These are phyloP conservation scores for Phocides pigmalion DNA, from an alignment of 1,140 invertebrate species.

Conservation along the genomic window DNA sequence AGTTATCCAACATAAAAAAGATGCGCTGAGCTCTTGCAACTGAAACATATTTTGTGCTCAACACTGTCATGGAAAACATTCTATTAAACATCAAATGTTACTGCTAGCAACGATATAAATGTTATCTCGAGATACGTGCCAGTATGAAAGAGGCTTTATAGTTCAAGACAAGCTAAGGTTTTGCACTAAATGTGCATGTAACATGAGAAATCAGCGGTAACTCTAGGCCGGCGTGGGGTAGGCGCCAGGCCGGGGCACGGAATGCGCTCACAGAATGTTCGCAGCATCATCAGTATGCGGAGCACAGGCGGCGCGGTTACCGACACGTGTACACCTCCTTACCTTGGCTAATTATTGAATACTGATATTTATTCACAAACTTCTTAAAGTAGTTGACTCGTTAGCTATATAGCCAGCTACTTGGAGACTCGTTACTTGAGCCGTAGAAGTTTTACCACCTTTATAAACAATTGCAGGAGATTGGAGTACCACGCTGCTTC, in stretches of 20 bases:
- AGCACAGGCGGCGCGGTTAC: constrained; percentile 58
- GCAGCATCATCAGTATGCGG: constrained; percentile 69
- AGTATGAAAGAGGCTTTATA: too few species aligned
- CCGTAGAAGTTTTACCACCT: too few species aligned
- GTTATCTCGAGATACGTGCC: too few species aligned
- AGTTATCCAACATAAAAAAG: too few species aligned
- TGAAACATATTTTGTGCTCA: too few species aligned
- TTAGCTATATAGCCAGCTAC: not conserved
- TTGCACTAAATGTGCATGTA: constrained; percentile 5
- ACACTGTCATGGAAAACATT: too few species aligned
- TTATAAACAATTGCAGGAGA: too few species aligned
- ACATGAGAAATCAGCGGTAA: constrained; percentile 29
- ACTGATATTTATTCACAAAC: constrained; percentile 51
- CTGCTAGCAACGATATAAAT: too few species aligned
- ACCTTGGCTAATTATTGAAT: constrained; percentile 69
- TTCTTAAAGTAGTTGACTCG: not conserved
- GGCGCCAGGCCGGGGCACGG: constrained; percentile 50
- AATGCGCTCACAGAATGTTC: constrained; percentile 67
- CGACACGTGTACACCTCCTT: constrained; percentile 69
- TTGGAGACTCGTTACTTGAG: too few species aligned
- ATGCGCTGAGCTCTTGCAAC: too few species aligned
- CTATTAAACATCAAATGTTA: too few species aligned
- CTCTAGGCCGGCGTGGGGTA: constrained; percentile 47
- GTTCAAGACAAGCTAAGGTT: not conserved
- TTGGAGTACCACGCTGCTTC: too few species aligned